Base-by-base conservation (phyloP, 2,888 invertebrate genomes). In the Apodemia mormo region DNA sequence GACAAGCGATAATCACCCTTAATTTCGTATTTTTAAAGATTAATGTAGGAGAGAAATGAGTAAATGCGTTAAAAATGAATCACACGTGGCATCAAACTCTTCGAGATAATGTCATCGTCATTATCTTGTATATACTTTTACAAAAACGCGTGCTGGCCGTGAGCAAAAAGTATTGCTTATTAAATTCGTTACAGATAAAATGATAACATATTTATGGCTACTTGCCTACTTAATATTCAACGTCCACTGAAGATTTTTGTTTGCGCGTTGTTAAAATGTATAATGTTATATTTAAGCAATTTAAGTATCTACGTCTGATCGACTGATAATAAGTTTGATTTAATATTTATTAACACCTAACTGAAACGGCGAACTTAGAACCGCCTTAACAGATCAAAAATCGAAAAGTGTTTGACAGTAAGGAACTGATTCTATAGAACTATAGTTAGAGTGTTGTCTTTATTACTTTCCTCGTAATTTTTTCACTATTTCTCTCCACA, bases 101-200 rank as follows among this genome's bases (percentile, higher is more conserved):
- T 30, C 58, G 76, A 76, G 77, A 78, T 78, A 80, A 84, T 78
- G 83, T 85, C 84, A 85, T 80, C 80, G 78, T 80, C 79, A 72
- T 71, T 70, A 78, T 78, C 76, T 78, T 77, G 78, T 79, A 45
- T 12, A 45, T 45, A 58, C 64, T 65, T 65, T 54, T 61, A 68
- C 37, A 66, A 65, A 72, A 70, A 66, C 67, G 58, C 37, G 56
- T 49, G 72, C 74, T 70, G 30, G 72, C 74, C 71, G 30, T 30
- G 10, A 58, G 58, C 72, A 74, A 75, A 73, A 69, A 66, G 45
- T 70, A 73, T 74, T 54, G 71, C 70, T 70, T 70, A 74, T 73
- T 74, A 68, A 70, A 74, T 71, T 65, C 67, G 72, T 70, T 69
- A 72, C 56, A 64, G 61, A 45, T 61, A 43, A 37, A 14, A 65